Conservation (phyloP, 2,113 vertebrate species). For the Gallinago media region DNA sequence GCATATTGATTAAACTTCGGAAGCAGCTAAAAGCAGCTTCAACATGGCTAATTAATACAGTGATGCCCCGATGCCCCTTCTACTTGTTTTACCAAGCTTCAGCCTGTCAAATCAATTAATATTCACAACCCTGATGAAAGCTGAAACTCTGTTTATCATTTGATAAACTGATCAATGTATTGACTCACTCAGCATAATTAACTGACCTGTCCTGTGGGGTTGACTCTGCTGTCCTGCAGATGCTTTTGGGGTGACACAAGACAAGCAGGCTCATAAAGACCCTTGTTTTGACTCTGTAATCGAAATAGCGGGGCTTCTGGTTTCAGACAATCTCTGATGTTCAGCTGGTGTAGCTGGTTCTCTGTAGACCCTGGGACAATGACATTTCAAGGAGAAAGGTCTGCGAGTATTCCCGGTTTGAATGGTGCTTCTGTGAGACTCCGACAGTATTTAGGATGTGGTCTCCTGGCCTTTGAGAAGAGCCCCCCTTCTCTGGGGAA, state of each 20-base stretch:
- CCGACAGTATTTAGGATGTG: background rate
- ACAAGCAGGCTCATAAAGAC: background rate
- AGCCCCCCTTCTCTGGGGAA: background rate
- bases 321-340: background rate
- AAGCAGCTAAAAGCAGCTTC: conserved; percentile 64
- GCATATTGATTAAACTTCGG: conserved; percentile 73
- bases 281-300: background rate
- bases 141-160: conserved; percentile 32
- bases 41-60: conserved; percentile 69
- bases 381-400: background rate
- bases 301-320: background rate
- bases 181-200: background rate
- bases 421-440: background rate
- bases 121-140: conserved; percentile 53
- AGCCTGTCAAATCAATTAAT: conserved; percentile 69
- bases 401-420: background rate
- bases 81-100: conserved; percentile 59
- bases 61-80: conserved; percentile 62
- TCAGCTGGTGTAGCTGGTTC: background rate
- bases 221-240: background rate
- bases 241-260: background rate
- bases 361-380: background rate
- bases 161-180: background rate
- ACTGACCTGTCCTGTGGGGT: conserved; percentile 13
- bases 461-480: background rate